These are phyloP conservation scores for Cotesia vestalis DNA, from an alignment of 1,140 invertebrate species.

Conservation along the genomic window DNA sequence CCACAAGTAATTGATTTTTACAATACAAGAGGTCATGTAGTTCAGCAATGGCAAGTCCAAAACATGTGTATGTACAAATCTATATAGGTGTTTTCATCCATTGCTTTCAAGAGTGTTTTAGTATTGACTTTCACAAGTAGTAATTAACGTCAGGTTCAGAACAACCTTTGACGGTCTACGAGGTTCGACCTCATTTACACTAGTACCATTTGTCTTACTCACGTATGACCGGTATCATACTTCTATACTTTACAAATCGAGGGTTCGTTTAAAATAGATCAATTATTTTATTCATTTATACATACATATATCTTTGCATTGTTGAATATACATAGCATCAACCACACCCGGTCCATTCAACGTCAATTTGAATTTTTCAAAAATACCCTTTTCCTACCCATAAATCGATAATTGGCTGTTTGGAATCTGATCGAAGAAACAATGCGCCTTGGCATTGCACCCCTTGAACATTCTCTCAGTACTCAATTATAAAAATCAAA, in stretches of 20 bases:
- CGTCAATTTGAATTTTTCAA: too few relatives aligned
- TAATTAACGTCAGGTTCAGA: slow-evolving; percentile 6
- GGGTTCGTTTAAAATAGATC: background rate
- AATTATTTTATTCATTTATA: too few relatives aligned
- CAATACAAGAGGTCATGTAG: background rate
- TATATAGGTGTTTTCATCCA: background rate
- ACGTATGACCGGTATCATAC: background rate
- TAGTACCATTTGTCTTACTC: slow-evolving; percentile 1
- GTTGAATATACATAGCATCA: too few relatives aligned
- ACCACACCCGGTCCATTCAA: too few relatives aligned
- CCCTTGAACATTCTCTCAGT: too few relatives aligned
- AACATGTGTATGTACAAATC: background rate
- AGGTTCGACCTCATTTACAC: slow-evolving; percentile 7
- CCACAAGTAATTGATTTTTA: slow-evolving; percentile 4
- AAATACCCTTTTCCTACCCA: too few relatives aligned
- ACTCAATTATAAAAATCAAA: too few relatives aligned
- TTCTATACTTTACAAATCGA: background rate
- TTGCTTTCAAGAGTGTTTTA: slow-evolving; percentile 1
- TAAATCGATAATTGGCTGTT: too few relatives aligned
- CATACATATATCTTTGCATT: too few relatives aligned
- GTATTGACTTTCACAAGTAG: slow-evolving; percentile 13
- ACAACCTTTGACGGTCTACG: background rate
- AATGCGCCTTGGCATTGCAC: too few relatives aligned
- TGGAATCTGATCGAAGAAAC: too few relatives aligned
- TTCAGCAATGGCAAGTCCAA: background rate